Conservation (phyloP, 2,888 invertebrate genomes). For the Carterocephalus palaemon region DNA sequence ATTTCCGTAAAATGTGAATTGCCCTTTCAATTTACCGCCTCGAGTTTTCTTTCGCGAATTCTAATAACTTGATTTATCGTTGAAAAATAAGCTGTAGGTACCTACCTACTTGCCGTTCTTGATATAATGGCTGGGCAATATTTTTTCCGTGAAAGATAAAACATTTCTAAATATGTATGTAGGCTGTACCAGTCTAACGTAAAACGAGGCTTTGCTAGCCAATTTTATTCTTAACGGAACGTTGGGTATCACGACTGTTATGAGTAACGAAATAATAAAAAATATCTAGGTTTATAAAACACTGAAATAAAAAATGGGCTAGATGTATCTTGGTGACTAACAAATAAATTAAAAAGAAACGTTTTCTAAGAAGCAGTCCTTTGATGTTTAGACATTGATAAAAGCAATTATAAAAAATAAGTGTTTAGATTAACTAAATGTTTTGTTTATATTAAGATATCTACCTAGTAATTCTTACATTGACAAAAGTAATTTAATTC, state of each 20-base stretch:
- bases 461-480: no score
- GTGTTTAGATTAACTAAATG: no score
- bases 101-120: no score
- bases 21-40: slow-evolving; percentile 3
- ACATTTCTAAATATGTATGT: not conserved
- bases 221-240: not conserved
- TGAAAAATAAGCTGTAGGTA: slow-evolving; percentile 3
- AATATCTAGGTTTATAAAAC: no score
- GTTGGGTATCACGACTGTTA: not conserved
- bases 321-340: no score
- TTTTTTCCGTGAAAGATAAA: not conserved
- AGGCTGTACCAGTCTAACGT: not conserved
- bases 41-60: slow-evolving; percentile 2
- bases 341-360: no score
- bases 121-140: slow-evolving; percentile 1
- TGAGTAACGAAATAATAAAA: not conserved
- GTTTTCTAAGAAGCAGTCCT: no score
- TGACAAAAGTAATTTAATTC: no score
- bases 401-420: no score
- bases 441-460: no score
- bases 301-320: no score
- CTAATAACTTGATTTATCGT: slow-evolving; percentile 5
- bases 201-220: not conserved
- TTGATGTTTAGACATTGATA: no score
- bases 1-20: not conserved